Evolutionary conservation across 2,113 vertebrate genomes (phyloP), one percentile per base, ranked within the genome.

Genomic region (Symphodus melops): DNA sequence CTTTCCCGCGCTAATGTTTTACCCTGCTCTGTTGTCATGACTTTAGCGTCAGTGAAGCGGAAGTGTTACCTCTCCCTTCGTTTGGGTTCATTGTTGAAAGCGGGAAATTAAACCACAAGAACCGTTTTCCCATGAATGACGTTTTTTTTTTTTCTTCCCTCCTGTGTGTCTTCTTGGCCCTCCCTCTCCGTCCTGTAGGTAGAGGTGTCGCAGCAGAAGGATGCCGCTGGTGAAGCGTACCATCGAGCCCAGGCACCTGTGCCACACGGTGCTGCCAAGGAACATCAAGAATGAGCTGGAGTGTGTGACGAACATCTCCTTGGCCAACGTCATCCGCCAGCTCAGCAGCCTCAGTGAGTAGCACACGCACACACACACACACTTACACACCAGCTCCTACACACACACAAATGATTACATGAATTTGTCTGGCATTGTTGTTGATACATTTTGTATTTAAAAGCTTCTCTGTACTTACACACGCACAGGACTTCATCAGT

Each of bases 171-270:
- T n/a, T n/a, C n/a, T n/a, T n/a, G n/a, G n/a, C n/a, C n/a, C n/a
- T n/a, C n/a, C n/a, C n/a, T n/a, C 11, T 66, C 68, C 81, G 4
- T 90, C 62, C 77, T 19, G 36, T 90, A 90, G 91, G 91, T 83
- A 92, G 81, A 48, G 81, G 91, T 64, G 75, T 91, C 76, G 85
- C 94, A 96, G 87, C 87, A 97, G 89, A 94, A 97, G 86, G 89
- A 99, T 99, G 98, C 98, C 98, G 0, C 88, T 99, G 89, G 98
- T 99, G 75, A 99, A 99, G 93, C 96, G 98, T 89, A 98, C 97
- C 92, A 99, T 99, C n/a, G 98, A 99, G 81, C 98, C 98, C 55
- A 90, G 97, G 95, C 97, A 99, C 90, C 91, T 99, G 95, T 99
- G 98, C 93, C 98, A 99, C 91, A 98, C 97, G 71, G 97, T 94